phyloP scores from a whole-genome alignment of 1,140 invertebrate species.

The Drosophila funebris region DNA sequence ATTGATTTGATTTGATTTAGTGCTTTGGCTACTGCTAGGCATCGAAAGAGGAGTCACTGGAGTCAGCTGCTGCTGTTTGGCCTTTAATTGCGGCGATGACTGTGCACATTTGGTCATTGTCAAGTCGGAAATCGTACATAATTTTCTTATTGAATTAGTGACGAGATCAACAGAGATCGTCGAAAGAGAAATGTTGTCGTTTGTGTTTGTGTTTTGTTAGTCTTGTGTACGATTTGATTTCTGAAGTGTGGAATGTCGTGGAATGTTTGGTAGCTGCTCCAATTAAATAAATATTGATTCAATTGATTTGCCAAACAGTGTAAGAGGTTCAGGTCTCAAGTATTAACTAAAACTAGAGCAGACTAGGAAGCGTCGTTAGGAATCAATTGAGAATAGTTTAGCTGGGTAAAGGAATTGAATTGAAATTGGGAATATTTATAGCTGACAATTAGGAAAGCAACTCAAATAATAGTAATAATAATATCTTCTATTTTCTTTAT shows the following conservation, averaged over 20 bases:
- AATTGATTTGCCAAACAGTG: constrained; percentile 74
- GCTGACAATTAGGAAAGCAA: too few species aligned
- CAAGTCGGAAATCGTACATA: constrained; percentile 73
- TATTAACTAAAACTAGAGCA: constrained; percentile 16
- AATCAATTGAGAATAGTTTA: not conserved
- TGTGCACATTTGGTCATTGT: constrained; percentile 30
- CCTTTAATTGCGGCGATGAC: constrained; percentile 77
- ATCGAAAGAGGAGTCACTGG: constrained; percentile 12
- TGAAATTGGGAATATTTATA: too few species aligned
- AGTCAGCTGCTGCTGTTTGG: constrained; percentile 63
- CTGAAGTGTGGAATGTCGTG: constrained; percentile 73
- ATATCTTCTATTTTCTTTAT: too few species aligned
- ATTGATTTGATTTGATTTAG: constrained; percentile 81
- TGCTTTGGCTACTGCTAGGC: constrained; percentile 63
- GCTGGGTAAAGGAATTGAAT: not conserved
- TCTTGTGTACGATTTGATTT: constrained; percentile 75
- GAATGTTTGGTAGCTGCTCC: constrained; percentile 70
- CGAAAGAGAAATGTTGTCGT: constrained; percentile 21
- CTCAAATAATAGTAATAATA: too few species aligned
- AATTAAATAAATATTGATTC: constrained; percentile 70
- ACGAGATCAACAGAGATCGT: constrained; percentile 35
- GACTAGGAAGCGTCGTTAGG: not conserved
- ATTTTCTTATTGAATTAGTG: constrained; percentile 72
- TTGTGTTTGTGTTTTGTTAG: constrained; percentile 48
- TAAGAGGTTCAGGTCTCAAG: constrained; percentile 21